Evolutionary conservation across 2,113 vertebrate genomes (phyloP), one percentile per base, ranked within the genome.

Genomic region (Halichoeres trimaculatus): DNA sequence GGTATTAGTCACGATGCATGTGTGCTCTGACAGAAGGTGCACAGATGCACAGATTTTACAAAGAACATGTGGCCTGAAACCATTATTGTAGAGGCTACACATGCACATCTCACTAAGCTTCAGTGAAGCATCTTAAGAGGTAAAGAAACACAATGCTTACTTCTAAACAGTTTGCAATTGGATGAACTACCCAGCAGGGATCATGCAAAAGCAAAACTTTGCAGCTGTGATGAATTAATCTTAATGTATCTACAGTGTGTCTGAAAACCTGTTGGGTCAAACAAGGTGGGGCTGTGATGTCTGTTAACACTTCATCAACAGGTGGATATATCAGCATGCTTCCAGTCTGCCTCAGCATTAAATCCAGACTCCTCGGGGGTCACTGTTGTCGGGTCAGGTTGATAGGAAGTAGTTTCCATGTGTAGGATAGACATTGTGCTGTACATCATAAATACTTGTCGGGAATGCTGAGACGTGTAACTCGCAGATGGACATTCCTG

Each of bases 401-500:
- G 68, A 64, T 38, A 36, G 63, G 57, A 72, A 71, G 41, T 10
- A 55, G 47, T 64, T 52, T 59, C 13, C 64, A 51, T 23, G 70
- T 65, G 70, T 66, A 40, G 74, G 68, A 79, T 19, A 45, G 9
- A 75, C 71, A 43, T 13, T 61, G 35, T 63, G 19, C 26, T 60
- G 43, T 35, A 43, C 41, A 72, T 65, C 9, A 30, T 26, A 23
- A 16, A 82, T 67, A 60, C 48, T 84, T 78, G 70, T 63, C 68
- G 64, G 35, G 70, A 76, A 78, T 82, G 30, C 69, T 71, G 7
- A 36, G 13, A 43, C 77, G 65, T 66, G 50, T 67, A 78, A 64
- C 81, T 78, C 78, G 64, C 83, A 89, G 71, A 79, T 85, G 74
- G 72, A 26, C 67, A 85, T 85, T 74, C 66, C 65, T 74, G 51